These are phyloP conservation scores for Chanos chanos DNA, from an alignment of 2,797 vertebrate species.

Conservation along the genomic window DNA sequence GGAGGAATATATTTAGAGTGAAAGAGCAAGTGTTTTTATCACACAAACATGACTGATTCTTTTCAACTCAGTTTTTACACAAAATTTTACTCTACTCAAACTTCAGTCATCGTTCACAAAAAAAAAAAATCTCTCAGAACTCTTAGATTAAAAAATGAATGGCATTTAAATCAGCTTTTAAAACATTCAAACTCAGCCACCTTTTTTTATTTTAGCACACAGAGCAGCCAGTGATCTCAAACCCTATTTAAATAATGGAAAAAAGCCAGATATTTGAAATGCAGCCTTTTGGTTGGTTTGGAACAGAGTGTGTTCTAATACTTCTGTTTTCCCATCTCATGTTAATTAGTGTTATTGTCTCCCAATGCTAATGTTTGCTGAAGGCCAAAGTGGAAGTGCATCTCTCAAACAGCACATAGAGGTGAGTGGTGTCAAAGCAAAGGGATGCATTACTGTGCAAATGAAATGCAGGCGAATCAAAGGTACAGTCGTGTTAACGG, in stretches of 20 bases:
- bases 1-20: too few species aligned
- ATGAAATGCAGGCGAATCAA: conserved; percentile 40
- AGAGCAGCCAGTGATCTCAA: too few species aligned
- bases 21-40: too few species aligned
- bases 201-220: too few species aligned
- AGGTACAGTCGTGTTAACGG: conserved; percentile 41
- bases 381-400: conserved; percentile 28
- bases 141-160: too few species aligned
- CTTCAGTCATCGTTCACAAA: too few species aligned
- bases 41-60: too few species aligned
- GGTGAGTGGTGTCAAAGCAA: conserved; percentile 39
- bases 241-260: not conserved
- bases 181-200: too few species aligned
- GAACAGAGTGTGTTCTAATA: conserved; percentile 16
- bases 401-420: conserved; percentile 25
- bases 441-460: conserved; percentile 38
- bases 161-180: too few species aligned
- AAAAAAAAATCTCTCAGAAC: too few species aligned
- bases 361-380: conserved; percentile 45
- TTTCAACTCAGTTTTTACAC: too few species aligned
- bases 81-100: too few species aligned
- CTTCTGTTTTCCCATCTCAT: conserved; percentile 23
- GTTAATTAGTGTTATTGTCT: conserved; percentile 43
- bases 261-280: not conserved
- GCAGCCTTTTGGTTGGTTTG: not conserved